A percentile compares a stretch with the other conserved stretches of the same genome.
These are phyloP conservation scores for Podilymbus podiceps DNA, from an alignment of 2,113 vertebrate species.

Conservation along the genomic window DNA sequence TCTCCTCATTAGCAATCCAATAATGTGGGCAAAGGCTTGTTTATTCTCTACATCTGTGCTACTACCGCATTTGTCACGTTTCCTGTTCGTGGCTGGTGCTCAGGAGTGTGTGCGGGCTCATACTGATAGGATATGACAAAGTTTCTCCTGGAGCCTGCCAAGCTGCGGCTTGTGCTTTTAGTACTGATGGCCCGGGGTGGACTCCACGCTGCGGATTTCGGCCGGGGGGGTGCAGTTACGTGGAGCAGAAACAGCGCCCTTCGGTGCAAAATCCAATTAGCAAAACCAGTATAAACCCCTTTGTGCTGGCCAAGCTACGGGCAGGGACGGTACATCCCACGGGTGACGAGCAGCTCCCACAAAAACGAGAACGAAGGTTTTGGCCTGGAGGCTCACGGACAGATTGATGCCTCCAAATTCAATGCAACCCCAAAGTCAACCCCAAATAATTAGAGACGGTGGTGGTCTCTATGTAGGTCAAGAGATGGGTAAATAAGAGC, in stretches of 20 bases:
- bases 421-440: not conserved
- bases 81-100: not conserved
- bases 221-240: not conserved
- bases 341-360: not conserved
- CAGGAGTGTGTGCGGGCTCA: not conserved
- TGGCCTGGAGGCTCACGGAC: accelerated
- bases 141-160: not conserved
- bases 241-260: not conserved
- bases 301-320: accelerated
- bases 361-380: not conserved
- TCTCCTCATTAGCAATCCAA: slow-evolving; percentile 31
- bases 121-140: not conserved
- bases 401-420: not conserved
- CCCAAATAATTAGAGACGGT: not conserved
- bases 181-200: not conserved
- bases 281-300: not conserved
- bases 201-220: not conserved
- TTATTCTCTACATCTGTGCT: not conserved
- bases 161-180: not conserved
- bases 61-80: not conserved
- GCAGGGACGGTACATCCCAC: accelerated
- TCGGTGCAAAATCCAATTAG: not conserved
- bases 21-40: not conserved
- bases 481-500: not conserved
- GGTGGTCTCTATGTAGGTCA: not conserved